Evolutionary conservation across 2,113 vertebrate genomes (phyloP).

Genomic region (Catagonus wagneri): DNA sequence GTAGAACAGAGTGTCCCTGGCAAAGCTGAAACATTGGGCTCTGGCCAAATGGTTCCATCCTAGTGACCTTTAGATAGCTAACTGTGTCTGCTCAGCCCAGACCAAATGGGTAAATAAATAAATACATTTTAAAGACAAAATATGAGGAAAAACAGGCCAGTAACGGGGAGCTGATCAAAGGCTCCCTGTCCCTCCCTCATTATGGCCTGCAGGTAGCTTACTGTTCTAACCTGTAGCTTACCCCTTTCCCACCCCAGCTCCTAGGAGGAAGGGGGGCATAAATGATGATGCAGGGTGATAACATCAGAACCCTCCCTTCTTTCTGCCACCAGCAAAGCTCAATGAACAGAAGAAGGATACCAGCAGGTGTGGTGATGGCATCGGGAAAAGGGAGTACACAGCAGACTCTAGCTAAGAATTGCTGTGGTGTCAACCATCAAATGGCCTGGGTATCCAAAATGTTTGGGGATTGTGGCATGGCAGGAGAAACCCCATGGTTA

Average conservation of each 20-base stretch:
- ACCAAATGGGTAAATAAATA: constrained; percentile 70
- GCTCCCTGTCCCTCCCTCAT: constrained; percentile 4
- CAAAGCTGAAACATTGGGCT: constrained; percentile 65
- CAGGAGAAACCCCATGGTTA: not conserved
- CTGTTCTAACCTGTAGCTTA: constrained; percentile 41
- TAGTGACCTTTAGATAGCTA: constrained; percentile 80
- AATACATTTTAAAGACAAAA: constrained; percentile 64
- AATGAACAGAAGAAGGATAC: constrained; percentile 51
- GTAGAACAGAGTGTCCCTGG: constrained; percentile 76
- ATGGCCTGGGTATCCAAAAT: not conserved
- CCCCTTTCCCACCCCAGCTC: not conserved
- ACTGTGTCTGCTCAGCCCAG: constrained; percentile 49
- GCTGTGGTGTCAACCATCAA: not conserved
- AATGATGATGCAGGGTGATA: constrained; percentile 59
- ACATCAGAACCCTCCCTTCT: not conserved
- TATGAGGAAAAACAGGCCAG: constrained; percentile 41
- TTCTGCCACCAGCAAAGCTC: constrained; percentile 13
- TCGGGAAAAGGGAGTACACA: constrained; percentile 12
- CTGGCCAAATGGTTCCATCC: constrained; percentile 70
- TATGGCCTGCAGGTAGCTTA: constrained; percentile 38
- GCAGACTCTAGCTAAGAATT: not conserved
- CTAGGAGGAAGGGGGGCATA: not conserved
- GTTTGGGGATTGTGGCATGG: not conserved
- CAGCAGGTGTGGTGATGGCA: not conserved
- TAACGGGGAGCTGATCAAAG: constrained; percentile 71